phyloP scores from a whole-genome alignment of 2,888 invertebrate species.

The Andrena trimmerana region DNA sequence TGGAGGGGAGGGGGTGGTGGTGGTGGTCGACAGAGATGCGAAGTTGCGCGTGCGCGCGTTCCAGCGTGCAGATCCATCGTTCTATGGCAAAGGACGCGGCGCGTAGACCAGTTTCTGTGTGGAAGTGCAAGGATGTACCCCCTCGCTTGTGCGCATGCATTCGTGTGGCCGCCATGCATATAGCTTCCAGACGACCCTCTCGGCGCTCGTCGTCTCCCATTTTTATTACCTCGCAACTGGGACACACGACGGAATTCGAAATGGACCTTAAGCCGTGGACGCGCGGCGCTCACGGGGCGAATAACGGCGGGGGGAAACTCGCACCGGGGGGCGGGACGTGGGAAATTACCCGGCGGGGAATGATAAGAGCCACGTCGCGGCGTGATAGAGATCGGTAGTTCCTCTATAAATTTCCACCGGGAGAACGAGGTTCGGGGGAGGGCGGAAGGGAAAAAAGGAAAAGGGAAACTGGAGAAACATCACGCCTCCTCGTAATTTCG shows the following conservation, averaged over 20 bases:
- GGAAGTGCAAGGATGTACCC: constrained; percentile 48
- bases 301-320: neutral
- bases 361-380: neutral
- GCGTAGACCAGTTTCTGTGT: constrained; percentile 35
- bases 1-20: too few relatives aligned
- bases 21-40: constrained; percentile 18
- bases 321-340: neutral
- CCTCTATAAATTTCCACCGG: neutral
- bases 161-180: constrained; percentile 17
- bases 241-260: constrained; percentile 63
- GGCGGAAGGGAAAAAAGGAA: neutral
- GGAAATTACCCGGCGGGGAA: neutral
- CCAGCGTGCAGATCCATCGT: constrained; percentile 36
- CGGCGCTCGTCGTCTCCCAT: constrained; percentile 50
- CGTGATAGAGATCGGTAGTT: neutral
- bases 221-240: constrained; percentile 66
- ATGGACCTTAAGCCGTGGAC: constrained; percentile 50
- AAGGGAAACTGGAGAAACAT: neutral
- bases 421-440: neutral
- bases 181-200: constrained; percentile 45
- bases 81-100: constrained; percentile 43
- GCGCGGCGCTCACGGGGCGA: neutral
- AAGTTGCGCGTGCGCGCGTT: constrained; percentile 52
- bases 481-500: neutral
- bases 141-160: constrained; percentile 8